Base-by-base conservation (phyloP, 1,140 invertebrate species). In the Ceratosolen fusciceps region DNA sequence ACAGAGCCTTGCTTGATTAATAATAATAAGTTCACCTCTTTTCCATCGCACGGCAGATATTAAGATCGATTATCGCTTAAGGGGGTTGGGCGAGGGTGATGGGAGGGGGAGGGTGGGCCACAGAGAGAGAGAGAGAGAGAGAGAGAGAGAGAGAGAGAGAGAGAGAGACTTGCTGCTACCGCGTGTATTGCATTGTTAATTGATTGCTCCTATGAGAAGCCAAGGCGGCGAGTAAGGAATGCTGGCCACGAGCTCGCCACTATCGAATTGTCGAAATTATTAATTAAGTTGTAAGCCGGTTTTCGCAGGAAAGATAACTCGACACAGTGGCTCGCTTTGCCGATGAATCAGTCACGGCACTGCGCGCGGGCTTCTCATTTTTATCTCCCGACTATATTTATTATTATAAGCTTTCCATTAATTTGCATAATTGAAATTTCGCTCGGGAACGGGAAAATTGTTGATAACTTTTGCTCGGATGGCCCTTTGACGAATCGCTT, bases 1-100 rank as follows among this genome's bases (percentile, higher is more conserved):
- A n/a, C n/a, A n/a, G n/a, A n/a, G n/a, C n/a, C n/a, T n/a, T n/a
- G 16, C 24, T 54, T 29, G 58, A 75, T 75, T 75, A 65, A 65
- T 75, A 75, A 49, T 75, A 65, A 65, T 75, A 75, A 49, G 26
- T 52, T 21, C 9, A 4, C 9, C 9, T n/a, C 52, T 43, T 75
- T 62, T 43, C 5, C n/a, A n/a, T n/a, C n/a, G n/a, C n/a, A n/a
- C n/a, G n/a, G n/a, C n/a, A n/a, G n/a, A n/a, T n/a, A n/a, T n/a
- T n/a, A n/a, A 37, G 62, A 37, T 37, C n/a, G 24, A 21, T 65
- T 65, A 65, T 65, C 34, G 62, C 19, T 19, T 39, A 9, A 10
- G 3, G 12, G 31, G 31, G 7, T n/a, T n/a, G n/a, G n/a, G n/a
- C n/a, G n/a, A n/a, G n/a, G n/a, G n/a, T n/a, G n/a, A n/a, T n/a